A percentile compares a stretch with the other conserved stretches of the same genome.
phyloP scores from a whole-genome alignment of 1,140 invertebrate genomes.

The Drosophila neocordata region DNA sequence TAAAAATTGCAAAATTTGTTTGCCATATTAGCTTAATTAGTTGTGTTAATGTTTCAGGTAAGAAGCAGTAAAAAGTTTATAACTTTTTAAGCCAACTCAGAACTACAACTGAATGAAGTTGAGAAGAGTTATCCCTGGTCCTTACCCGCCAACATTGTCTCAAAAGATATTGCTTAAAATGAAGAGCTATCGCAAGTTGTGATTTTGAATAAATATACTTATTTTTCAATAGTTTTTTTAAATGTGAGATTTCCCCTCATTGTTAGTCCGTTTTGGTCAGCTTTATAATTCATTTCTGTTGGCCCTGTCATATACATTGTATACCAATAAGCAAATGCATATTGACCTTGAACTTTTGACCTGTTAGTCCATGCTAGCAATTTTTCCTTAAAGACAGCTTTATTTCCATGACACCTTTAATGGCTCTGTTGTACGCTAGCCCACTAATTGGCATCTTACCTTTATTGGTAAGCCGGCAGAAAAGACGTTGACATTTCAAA shows the following conservation, averaged over 20 bases:
- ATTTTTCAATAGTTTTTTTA: too few relatives aligned
- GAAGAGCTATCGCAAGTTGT: too few relatives aligned
- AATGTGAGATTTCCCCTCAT: too few relatives aligned
- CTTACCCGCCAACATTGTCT: too few relatives aligned
- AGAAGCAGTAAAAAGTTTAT: neutral
- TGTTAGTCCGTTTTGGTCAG: neutral
- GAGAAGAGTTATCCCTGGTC: too few relatives aligned
- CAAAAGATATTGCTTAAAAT: too few relatives aligned
- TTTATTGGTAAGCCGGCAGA: conserved; percentile 52
- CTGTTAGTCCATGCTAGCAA: neutral
- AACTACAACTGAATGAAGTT: too few relatives aligned
- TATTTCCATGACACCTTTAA: conserved; percentile 27
- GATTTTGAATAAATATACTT: too few relatives aligned
- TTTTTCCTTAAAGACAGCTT: conserved; percentile 18
- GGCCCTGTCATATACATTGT: too few relatives aligned
- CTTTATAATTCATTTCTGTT: neutral
- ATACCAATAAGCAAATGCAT: neutral
- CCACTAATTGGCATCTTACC: conserved; percentile 61
- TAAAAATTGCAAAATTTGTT: conserved; percentile 34
- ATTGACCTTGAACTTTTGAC: conserved; percentile 52
- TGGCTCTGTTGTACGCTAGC: conserved; percentile 18
- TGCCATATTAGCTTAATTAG: conserved; percentile 26
- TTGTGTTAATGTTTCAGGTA: neutral
- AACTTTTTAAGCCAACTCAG: neutral
- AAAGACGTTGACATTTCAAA: conserved; percentile 67